Evolutionary conservation across 2,888 invertebrate species (phyloP).

Genomic region (Philopedon plagiatum): DNA sequence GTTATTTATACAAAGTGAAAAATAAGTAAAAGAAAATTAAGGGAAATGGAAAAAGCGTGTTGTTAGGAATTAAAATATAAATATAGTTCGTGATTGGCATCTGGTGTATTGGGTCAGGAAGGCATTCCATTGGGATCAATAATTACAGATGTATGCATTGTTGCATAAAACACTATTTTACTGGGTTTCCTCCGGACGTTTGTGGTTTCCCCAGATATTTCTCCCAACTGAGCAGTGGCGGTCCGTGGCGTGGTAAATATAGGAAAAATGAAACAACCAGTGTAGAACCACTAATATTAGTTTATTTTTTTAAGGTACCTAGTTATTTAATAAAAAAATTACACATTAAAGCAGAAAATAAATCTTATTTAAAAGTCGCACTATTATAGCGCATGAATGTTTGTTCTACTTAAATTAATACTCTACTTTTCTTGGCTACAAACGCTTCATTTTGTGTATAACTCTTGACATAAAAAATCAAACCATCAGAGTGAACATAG

Average conservation of each 20-base stretch:
- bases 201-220: too few relatives aligned
- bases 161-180: too few relatives aligned
- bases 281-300: slow-evolving; percentile 60
- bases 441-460: slow-evolving; percentile 3
- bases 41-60: too few relatives aligned
- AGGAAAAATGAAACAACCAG: slow-evolving; percentile 16
- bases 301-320: slow-evolving; percentile 49
- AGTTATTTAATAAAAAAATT: slow-evolving; percentile 64
- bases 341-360: slow-evolving; percentile 63
- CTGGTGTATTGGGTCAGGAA: too few relatives aligned
- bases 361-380: slow-evolving; percentile 25
- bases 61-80: too few relatives aligned
- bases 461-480: background rate
- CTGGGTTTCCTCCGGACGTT: too few relatives aligned
- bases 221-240: background rate
- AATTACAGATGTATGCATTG: too few relatives aligned
- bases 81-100: too few relatives aligned
- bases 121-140: too few relatives aligned
- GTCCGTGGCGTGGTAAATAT: background rate
- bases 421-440: slow-evolving; percentile 10
- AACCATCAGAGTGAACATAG: slow-evolving; percentile 4
- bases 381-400: slow-evolving; percentile 24
- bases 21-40: background rate
- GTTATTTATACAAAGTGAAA: background rate
- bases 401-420: slow-evolving; percentile 9